phyloP scores from a whole-genome alignment of 2,888 invertebrate species.

The Ariolimax columbianus region DNA sequence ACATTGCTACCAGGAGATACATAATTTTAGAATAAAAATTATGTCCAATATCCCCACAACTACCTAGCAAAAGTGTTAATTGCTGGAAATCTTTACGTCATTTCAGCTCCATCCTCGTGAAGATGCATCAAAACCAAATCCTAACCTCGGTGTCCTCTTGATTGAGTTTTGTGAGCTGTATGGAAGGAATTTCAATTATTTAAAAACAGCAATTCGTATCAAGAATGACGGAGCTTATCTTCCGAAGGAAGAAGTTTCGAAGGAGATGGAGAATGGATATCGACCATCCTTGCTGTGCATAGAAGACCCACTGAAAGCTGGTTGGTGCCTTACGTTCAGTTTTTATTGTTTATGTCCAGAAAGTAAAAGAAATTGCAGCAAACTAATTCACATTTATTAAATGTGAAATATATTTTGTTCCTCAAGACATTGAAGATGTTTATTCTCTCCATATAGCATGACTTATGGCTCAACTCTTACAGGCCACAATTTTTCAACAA shows the following conservation, averaged over 20 bases:
- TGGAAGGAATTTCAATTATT: conserved; percentile 94
- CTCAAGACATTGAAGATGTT: too few species aligned
- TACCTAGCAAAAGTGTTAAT: background rate
- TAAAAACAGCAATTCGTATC: conserved; percentile 94
- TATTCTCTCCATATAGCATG: too few species aligned
- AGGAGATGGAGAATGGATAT: conserved; percentile 96
- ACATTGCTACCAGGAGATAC: too few species aligned
- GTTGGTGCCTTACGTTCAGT: conserved; percentile 59
- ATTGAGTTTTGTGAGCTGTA: conserved; percentile 98
- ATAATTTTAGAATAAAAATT: too few species aligned
- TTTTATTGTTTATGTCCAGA: too few species aligned
- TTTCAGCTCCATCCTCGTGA: conserved; percentile 86
- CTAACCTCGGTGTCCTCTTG: conserved; percentile 94
- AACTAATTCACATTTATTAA: too few species aligned
- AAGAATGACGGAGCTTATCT: conserved; percentile 95
- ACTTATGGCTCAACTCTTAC: too few species aligned
- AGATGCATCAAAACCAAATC: conserved; percentile 82
- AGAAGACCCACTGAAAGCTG: conserved; percentile 95
- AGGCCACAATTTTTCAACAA: too few species aligned
- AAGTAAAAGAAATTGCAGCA: too few species aligned
- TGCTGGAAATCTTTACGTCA: background rate
- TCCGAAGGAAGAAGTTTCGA: conserved; percentile 92
- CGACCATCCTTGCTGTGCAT: conserved; percentile 94
- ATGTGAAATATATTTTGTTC: too few species aligned
- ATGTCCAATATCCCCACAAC: too few species aligned